These are phyloP conservation scores for Heliconius charithonia DNA, from an alignment of 2,888 invertebrate species.

Conservation along the genomic window DNA sequence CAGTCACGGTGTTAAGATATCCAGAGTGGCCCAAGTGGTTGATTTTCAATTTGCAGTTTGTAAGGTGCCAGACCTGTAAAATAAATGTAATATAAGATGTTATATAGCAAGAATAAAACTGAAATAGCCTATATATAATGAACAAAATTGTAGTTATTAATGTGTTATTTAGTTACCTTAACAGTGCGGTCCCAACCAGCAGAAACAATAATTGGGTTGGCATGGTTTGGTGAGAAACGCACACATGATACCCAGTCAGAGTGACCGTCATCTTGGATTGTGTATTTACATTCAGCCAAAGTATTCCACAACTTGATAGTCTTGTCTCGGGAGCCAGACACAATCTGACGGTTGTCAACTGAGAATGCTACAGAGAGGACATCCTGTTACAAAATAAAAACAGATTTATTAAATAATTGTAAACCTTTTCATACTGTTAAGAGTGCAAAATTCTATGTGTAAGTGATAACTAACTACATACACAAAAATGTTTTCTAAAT, in stretches of 20 bases:
- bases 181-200: constrained; percentile 99
- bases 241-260: constrained; percentile 99
- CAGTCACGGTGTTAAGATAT: constrained; percentile 99
- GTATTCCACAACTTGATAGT: constrained; percentile 99
- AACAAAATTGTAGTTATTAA: background rate
- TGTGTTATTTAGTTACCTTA: constrained; percentile 85
- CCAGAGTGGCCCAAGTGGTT: constrained; percentile 99
- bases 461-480: constrained; percentile 10
- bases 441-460: background rate
- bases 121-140: background rate
- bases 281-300: constrained; percentile 99
- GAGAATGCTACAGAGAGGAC: constrained; percentile 99
- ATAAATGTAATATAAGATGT: background rate
- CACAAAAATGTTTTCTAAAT: background rate
- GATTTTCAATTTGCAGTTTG: constrained; percentile 99
- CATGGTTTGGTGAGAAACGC: constrained; percentile 98
- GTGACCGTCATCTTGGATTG: constrained; percentile 98
- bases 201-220: constrained; percentile 99
- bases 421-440: background rate
- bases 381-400: constrained; percentile 85
- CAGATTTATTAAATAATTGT: background rate
- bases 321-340: constrained; percentile 99
- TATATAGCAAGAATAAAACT: background rate
- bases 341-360: constrained; percentile 99
- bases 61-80: constrained; percentile 96